Percentiles rank a stretch among this genome's conserved stretches.
These are phyloP conservation scores for Ursus arctos DNA, from an alignment of 2,113 vertebrate species.

Conservation along the genomic window DNA sequence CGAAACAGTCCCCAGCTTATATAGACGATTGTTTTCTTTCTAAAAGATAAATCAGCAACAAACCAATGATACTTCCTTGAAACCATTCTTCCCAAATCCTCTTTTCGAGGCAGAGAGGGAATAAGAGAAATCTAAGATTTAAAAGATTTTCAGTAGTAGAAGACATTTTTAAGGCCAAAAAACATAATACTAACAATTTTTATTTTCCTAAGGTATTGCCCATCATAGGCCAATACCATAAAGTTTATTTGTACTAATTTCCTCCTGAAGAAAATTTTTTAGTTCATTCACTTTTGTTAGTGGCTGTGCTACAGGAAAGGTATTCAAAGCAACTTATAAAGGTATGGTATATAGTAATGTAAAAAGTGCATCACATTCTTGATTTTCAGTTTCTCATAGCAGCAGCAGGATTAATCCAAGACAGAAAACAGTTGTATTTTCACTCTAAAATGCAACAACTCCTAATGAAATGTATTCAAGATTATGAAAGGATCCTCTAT, in stretches of 20 bases:
- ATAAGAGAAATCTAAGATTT: constrained; percentile 80
- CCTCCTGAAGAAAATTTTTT: constrained; percentile 65
- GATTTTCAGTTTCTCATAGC: constrained; percentile 89
- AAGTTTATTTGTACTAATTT: constrained; percentile 70
- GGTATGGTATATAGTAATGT: constrained; percentile 72
- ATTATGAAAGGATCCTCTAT: constrained; percentile 81
- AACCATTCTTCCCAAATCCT: constrained; percentile 59
- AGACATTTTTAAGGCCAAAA: constrained; percentile 84
- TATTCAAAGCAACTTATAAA: constrained; percentile 80
- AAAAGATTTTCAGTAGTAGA: constrained; percentile 79
- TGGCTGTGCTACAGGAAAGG: constrained; percentile 86
- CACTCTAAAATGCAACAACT: constrained; percentile 85
- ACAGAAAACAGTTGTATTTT: constrained; percentile 86
- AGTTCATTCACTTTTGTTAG: constrained; percentile 78
- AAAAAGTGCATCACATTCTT: constrained; percentile 91
- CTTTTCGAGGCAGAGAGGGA: constrained; percentile 84
- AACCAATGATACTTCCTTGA: constrained; percentile 61
- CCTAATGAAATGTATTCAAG: constrained; percentile 87
- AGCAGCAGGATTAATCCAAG: constrained; percentile 90
- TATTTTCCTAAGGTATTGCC: constrained; percentile 83
- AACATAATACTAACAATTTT: constrained; percentile 78
- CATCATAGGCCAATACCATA: constrained; percentile 83
- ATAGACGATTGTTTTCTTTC: constrained; percentile 56
- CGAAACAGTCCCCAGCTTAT: constrained; percentile 54
- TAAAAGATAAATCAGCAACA: constrained; percentile 48